Base-by-base conservation (phyloP, 2,113 vertebrate genomes). In the Oreochromis spilurus region DNA sequence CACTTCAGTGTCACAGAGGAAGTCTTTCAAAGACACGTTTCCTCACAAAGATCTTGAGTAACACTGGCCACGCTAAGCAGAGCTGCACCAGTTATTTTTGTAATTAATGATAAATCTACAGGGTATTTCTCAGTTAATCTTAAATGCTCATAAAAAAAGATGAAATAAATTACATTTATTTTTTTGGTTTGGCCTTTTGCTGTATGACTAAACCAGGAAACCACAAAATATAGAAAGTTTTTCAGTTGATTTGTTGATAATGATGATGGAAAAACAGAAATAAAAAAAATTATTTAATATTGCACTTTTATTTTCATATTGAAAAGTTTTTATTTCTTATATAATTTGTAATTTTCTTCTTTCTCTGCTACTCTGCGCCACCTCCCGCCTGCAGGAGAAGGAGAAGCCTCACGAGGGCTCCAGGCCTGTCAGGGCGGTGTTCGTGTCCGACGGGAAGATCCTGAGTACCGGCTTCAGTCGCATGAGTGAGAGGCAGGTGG, bases 401-500 rank as follows among this genome's bases (percentile, higher is more conserved):
- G 96, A 97, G 4, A 97, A 97, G 50, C 93, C 97, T 34, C 98
- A 98, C 0, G 97, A 98, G 79, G 98, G 98, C 29, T 97, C 96
- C 67, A 94, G 98, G 87, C 98, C 98, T 0, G 92, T 97, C 77
- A 95, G 95, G 0, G 97, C 96, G 0, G 95, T 98, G 86, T 97
- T 97, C 4, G 95, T 97, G 50, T 96, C 97, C 0, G 96, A 97
- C 0, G 97, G 96, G 2, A 97, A 97, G 93, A 97, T 98, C 89
- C 95, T 98, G 81, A 98, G 95, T 38, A 98, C 98, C 0, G 97
- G 98, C 7, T 98, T 98, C 96, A 98, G 97, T 87, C 97, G 97
- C 50, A 97, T 98, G 97, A 98, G 97, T 2, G 98, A 98, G 92
- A 93, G 98, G 38, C 98, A 98, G 96, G 97, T 98, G 97, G 98